phyloP scores from a whole-genome alignment of 2,888 invertebrate genomes.

The Hedya salicella region DNA sequence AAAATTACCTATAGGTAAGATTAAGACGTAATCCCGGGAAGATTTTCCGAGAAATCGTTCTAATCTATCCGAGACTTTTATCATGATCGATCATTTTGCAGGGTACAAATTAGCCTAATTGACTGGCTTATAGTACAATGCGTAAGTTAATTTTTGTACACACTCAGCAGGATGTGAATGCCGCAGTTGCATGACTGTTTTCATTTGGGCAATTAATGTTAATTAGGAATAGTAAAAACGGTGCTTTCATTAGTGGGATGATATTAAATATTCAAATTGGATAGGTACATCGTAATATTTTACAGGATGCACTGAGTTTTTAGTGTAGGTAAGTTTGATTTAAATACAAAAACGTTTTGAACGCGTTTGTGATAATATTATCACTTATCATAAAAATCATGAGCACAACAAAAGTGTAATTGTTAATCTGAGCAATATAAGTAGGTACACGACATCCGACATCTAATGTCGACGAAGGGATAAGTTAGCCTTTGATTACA shows the following conservation, averaged over 20 bases:
- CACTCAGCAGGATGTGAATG: slow-evolving; percentile 52
- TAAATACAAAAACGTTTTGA: too few species aligned
- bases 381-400: too few species aligned
- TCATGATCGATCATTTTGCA: slow-evolving; percentile 18
- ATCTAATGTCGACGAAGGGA: too few species aligned
- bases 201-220: slow-evolving; percentile 63
- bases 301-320: slow-evolving; percentile 53
- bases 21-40: slow-evolving; percentile 37
- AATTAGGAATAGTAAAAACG: slow-evolving; percentile 54
- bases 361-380: too few species aligned
- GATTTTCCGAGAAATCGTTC: slow-evolving; percentile 28
- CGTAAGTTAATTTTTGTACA: slow-evolving; percentile 41
- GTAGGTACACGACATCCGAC: too few species aligned
- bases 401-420: too few species aligned
- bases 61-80: slow-evolving; percentile 30
- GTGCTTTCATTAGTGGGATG: slow-evolving; percentile 54
- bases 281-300: slow-evolving; percentile 49
- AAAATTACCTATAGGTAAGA: slow-evolving; percentile 42
- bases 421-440: too few species aligned
- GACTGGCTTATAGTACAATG: not conserved
- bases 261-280: slow-evolving; percentile 60
- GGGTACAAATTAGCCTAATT: slow-evolving; percentile 15
- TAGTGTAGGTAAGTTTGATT: too few species aligned
- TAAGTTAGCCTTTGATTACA: too few species aligned
- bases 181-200: slow-evolving; percentile 54